Evolutionary conservation across 1,140 invertebrate genomes (phyloP).

Genomic region (Bombus breviceps): DNA sequence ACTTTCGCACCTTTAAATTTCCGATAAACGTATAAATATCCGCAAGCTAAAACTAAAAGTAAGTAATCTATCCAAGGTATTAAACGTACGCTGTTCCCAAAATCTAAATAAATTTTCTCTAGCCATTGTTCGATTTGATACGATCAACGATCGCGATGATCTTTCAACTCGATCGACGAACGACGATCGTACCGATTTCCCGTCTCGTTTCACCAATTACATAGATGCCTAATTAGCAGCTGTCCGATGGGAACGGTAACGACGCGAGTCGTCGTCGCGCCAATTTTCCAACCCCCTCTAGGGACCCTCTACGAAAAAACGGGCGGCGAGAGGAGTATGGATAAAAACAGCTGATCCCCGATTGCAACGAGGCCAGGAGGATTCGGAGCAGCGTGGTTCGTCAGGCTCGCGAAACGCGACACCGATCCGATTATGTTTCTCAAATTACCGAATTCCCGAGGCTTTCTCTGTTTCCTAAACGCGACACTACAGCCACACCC

Average conservation of each 20-base stretch:
- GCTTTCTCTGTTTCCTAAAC: conserved; percentile 38
- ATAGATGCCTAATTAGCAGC: neutral
- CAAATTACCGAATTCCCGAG: conserved; percentile 74
- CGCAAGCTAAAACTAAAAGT: too few species aligned
- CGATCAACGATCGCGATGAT: neutral
- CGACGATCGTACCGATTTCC: neutral
- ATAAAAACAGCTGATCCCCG: conserved; percentile 50
- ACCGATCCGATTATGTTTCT: conserved; percentile 79
- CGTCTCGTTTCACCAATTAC: neutral
- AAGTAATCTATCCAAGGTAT: too few species aligned
- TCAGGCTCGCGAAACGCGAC: conserved; percentile 73
- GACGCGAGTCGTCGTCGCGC: conserved; percentile 22
- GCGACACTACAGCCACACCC: neutral
- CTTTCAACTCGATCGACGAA: neutral
- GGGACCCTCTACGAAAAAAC: neutral
- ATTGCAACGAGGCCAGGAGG: conserved; percentile 42
- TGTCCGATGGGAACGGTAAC: conserved; percentile 10
- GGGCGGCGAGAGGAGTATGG: neutral
- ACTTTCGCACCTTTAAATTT: too few species aligned
- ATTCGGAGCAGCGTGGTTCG: conserved; percentile 61
- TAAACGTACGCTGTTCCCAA: too few species aligned
- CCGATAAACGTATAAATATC: too few species aligned
- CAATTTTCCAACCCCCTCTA: neutral
- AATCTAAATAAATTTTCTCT: neutral
- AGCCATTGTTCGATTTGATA: neutral